These are phyloP conservation scores for Thinocorus orbignyianus DNA, from an alignment of 2,113 vertebrate genomes.

Conservation along the genomic window DNA sequence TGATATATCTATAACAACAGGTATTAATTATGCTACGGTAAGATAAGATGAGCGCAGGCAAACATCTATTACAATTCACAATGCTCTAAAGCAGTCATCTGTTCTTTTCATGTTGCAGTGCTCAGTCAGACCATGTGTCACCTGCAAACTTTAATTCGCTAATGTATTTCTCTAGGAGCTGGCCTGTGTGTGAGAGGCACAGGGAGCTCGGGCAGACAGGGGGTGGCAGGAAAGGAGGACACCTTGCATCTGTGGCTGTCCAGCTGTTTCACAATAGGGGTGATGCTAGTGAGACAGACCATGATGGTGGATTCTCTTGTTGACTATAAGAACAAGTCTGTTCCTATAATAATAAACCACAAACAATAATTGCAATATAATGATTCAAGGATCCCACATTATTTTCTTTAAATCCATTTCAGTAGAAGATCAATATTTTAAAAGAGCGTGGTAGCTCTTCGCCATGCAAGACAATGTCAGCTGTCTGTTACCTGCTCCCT, in stretches of 20 bases:
- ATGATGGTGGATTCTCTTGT: background rate
- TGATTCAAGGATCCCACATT: background rate
- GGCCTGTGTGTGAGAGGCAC: background rate
- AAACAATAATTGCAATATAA: background rate
- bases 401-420: background rate
- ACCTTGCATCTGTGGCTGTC: background rate
- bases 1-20: background rate
- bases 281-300: background rate
- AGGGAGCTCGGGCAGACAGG: fast-evolving
- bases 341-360: background rate
- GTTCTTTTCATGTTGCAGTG: background rate
- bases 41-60: too few relatives aligned
- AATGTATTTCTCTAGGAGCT: background rate
- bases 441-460: background rate
- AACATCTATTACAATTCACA: background rate
- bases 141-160: background rate
- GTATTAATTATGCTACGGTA: background rate
- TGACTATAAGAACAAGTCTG: background rate
- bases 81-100: background rate
- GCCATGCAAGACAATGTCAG: background rate
- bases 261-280: background rate
- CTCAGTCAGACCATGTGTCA: background rate
- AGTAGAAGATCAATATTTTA: background rate
- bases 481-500: background rate
- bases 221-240: background rate